These are phyloP conservation scores for Omphaloscelis lunosa DNA, from an alignment of 2,888 invertebrate species.

Conservation along the genomic window DNA sequence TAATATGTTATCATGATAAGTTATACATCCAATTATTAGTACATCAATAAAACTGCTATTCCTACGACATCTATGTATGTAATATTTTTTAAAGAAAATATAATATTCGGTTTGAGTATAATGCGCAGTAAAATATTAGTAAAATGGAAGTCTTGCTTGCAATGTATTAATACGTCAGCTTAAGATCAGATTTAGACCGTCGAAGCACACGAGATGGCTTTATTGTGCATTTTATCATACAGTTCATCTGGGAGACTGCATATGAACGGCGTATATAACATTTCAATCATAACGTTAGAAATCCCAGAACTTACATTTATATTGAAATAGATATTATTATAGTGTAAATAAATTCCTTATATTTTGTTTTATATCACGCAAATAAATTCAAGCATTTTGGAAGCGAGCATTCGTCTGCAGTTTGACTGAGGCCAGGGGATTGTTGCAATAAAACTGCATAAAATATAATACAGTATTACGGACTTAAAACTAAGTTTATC, in stretches of 20 bases:
- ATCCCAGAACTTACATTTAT: conserved; percentile 4
- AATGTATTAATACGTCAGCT: not conserved
- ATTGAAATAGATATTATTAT: not conserved
- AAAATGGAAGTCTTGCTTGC: conserved; percentile 9
- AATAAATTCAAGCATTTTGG: conserved; percentile 12
- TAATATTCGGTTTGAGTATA: not conserved
- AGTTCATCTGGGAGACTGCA: not conserved
- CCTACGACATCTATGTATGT: conserved; percentile 45
- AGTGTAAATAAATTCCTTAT: conserved; percentile 37
- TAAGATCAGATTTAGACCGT: conserved; percentile 13
- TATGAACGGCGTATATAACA: not conserved
- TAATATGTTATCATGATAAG: conserved; percentile 46
- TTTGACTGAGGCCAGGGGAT: conserved; percentile 16
- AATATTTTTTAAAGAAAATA: conserved; percentile 33
- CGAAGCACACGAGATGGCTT: not conserved
- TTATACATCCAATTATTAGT: conserved; percentile 40
- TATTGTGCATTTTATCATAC: not conserved
- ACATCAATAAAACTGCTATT: conserved; percentile 53
- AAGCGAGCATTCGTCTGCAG: conserved; percentile 21
- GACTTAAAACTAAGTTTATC: conserved; percentile 46
- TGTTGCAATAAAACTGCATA: conserved; percentile 25
- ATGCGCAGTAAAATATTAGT: conserved; percentile 1
- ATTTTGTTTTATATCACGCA: conserved; percentile 25
- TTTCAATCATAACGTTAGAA: conserved; percentile 13
- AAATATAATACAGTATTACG: conserved; percentile 12